Evolutionary conservation across 2,888 invertebrate genomes (phyloP).

Genomic region (Hedya salicella): DNA sequence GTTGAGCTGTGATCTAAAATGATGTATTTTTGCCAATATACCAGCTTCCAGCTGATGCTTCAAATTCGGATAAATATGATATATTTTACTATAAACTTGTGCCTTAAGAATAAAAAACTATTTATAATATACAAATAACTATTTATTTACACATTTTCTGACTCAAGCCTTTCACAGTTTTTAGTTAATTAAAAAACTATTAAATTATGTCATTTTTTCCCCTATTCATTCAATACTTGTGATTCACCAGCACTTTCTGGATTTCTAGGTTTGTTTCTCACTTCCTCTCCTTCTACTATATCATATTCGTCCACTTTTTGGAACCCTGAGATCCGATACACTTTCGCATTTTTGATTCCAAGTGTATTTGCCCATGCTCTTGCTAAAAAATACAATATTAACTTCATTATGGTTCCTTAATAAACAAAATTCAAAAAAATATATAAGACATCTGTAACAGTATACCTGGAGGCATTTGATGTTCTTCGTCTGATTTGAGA

Average conservation of each 20-base stretch:
- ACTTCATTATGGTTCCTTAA: neutral
- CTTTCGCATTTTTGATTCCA: slow-evolving; percentile 84
- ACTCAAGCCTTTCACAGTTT: no score
- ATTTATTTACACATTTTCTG: slow-evolving; percentile 30
- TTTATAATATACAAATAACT: slow-evolving; percentile 21
- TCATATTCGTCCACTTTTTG: slow-evolving; percentile 77
- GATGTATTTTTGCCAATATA: slow-evolving; percentile 47
- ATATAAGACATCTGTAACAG: neutral
- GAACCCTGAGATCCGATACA: slow-evolving; percentile 83
- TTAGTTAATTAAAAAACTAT: no score
- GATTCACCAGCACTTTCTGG: slow-evolving; percentile 45
- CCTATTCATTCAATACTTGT: slow-evolving; percentile 22
- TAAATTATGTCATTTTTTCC: neutral
- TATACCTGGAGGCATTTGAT: slow-evolving; percentile 83
- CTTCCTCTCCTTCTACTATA: slow-evolving; percentile 70
- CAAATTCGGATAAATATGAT: slow-evolving; percentile 10
- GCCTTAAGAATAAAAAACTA: slow-evolving; percentile 39
- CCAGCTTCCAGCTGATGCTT: slow-evolving; percentile 18
- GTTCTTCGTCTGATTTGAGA: slow-evolving; percentile 86
- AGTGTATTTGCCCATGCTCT: slow-evolving; percentile 84
- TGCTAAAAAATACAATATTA: slow-evolving; percentile 71
- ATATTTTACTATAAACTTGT: slow-evolving; percentile 14
- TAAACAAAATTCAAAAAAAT: neutral
- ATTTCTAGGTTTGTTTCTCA: slow-evolving; percentile 44
- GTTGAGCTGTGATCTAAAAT: slow-evolving; percentile 76